phyloP scores from a whole-genome alignment of 2,113 vertebrate genomes.

The Cariama cristata region DNA sequence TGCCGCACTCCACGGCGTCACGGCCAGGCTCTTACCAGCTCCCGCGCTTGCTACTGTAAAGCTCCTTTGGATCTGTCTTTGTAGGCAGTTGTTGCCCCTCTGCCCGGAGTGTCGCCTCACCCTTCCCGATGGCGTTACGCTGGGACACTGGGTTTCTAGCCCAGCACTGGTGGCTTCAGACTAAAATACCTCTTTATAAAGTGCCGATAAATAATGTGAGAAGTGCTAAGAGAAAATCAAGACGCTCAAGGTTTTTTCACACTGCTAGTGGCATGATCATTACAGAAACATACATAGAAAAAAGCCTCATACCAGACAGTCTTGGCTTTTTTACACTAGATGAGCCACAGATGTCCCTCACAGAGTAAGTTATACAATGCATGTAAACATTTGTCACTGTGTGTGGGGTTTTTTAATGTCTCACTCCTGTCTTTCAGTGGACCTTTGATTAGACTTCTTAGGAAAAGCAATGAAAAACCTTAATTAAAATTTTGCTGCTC shows the following conservation, averaged over 20 bases:
- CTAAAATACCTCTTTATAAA: background rate
- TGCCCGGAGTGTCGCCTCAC: background rate
- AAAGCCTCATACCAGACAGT: background rate
- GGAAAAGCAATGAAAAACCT: conserved; percentile 47
- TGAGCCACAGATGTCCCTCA: conserved; percentile 25
- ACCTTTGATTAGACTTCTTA: conserved; percentile 27
- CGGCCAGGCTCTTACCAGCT: background rate
- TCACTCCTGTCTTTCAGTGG: conserved; percentile 6
- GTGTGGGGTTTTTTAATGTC: background rate
- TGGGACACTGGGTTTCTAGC: background rate
- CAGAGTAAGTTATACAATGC: conserved; percentile 26
- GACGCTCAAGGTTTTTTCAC: background rate
- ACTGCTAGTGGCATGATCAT: background rate
- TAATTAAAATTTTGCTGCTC: conserved; percentile 67
- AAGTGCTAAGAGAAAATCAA: background rate
- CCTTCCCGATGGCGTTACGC: background rate
- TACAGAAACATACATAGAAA: background rate
- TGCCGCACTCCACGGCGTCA: accelerated
- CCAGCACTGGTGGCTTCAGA: background rate
- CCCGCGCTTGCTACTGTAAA: background rate
- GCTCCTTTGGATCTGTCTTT: background rate
- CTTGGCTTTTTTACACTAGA: background rate
- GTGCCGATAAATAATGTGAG: background rate
- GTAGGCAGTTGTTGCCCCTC: background rate
- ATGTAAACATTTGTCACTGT: conserved; percentile 44